Percentiles rank a stretch among this genome's conserved stretches.
These are phyloP conservation scores for Stramonita haemastoma DNA, from an alignment of 2,888 invertebrate genomes.

Conservation along the genomic window DNA sequence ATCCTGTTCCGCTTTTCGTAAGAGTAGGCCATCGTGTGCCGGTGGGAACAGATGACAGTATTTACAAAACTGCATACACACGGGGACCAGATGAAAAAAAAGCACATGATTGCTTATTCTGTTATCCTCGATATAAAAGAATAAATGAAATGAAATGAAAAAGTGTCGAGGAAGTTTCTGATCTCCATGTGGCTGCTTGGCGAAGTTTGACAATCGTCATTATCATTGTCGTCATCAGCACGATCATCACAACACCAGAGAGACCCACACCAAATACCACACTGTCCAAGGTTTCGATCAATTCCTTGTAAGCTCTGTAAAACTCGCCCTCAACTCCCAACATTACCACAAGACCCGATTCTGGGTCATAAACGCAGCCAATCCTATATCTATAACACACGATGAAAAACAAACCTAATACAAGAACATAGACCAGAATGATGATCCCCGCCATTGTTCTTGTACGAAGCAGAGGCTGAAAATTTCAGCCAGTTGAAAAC, in stretches of 20 bases:
- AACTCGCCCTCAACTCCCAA: background rate
- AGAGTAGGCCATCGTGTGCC: too few species aligned
- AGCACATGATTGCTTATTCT: too few species aligned
- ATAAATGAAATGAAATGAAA: too few species aligned
- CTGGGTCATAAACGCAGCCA: background rate
- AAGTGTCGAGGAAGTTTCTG: background rate
- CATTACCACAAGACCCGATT: background rate
- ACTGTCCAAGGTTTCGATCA: background rate
- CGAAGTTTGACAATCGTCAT: background rate
- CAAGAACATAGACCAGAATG: background rate
- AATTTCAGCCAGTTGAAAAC: background rate
- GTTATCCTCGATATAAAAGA: too few species aligned
- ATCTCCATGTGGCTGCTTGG: background rate
- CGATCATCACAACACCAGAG: background rate
- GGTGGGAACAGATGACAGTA: too few species aligned
- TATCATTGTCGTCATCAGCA: background rate
- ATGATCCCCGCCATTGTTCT: background rate
- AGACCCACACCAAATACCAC: background rate
- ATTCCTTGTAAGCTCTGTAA: background rate
- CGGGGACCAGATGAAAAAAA: too few species aligned
- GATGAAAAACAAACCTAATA: background rate
- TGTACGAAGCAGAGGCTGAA: background rate
- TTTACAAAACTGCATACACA: too few species aligned
- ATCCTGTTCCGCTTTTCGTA: too few species aligned
- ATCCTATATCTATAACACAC: background rate